phyloP scores from a whole-genome alignment of 2,113 vertebrate genomes.

The Apodemus speciosus region DNA sequence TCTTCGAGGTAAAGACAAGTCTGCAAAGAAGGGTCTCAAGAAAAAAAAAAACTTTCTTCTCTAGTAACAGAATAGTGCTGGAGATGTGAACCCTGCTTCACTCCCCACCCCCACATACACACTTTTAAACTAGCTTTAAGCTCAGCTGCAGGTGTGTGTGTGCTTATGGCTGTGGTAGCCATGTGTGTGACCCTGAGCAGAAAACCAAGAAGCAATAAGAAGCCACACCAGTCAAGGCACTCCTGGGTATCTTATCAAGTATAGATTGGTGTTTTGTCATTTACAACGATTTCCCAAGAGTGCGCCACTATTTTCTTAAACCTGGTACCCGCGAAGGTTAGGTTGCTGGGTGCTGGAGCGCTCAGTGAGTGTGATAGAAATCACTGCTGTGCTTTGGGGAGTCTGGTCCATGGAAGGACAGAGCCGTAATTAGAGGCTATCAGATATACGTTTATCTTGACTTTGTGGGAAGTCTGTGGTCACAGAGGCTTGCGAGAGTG shows the following conservation, averaged over 20 bases:
- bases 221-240: not conserved
- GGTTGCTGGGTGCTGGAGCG: accelerated
- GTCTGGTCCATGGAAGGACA: not conserved
- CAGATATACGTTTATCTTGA: constrained; percentile 11
- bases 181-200: not conserved
- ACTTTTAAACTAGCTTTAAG: not conserved
- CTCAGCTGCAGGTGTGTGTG: not conserved
- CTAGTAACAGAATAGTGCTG: not conserved
- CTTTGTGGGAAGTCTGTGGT: not conserved
- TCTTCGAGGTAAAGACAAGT: not conserved
- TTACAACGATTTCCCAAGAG: not conserved
- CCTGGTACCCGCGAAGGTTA: not conserved
- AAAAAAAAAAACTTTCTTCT: not conserved
- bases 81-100: not conserved
- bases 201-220: not conserved
- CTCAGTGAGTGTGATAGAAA: not conserved
- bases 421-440: not conserved
- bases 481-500: not conserved
- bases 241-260: not conserved
- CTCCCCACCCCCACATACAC: no score
- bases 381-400: not conserved
- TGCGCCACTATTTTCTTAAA: not conserved
- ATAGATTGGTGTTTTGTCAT: not conserved
- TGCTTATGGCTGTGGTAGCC: not conserved
- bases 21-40: not conserved